These are phyloP conservation scores for Leptothorax acervorum DNA, from an alignment of 2,888 invertebrate genomes.

Conservation along the genomic window DNA sequence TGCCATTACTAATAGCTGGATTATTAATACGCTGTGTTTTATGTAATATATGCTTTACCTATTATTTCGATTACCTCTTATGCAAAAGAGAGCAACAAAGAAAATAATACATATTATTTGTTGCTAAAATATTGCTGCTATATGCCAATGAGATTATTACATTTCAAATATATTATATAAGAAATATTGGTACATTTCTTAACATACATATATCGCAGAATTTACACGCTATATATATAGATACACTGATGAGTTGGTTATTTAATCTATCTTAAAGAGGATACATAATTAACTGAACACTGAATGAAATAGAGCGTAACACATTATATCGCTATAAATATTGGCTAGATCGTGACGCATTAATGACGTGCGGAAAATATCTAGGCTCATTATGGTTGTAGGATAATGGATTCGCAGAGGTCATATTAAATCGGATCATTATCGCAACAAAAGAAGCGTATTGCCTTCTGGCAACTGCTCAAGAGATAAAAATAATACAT, in stretches of 20 bases:
- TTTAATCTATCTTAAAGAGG: slow-evolving; percentile 16
- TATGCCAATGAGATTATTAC: background rate
- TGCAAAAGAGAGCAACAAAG: background rate
- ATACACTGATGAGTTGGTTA: background rate
- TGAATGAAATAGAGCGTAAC: slow-evolving; percentile 7
- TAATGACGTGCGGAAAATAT: slow-evolving; percentile 12
- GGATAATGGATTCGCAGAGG: background rate
- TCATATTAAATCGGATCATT: slow-evolving; percentile 21
- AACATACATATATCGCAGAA: background rate
- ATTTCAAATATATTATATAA: background rate
- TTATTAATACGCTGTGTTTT: background rate
- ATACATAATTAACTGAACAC: slow-evolving; percentile 2
- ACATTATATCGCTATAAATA: slow-evolving; percentile 13
- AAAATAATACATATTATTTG: background rate
- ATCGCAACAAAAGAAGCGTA: slow-evolving; percentile 9
- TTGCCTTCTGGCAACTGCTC: background rate
- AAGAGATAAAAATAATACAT: background rate
- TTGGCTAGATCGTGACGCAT: background rate
- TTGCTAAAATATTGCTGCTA: background rate
- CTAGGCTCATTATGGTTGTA: background rate
- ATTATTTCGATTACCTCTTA: slow-evolving; percentile 3
- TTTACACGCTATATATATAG: background rate
- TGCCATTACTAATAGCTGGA: background rate
- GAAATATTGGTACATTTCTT: background rate
- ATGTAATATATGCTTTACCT: background rate